A percentile compares a stretch with the other conserved stretches of the same genome.
Evolutionary conservation across 2,113 vertebrate genomes (phyloP).

Genomic region (Clarias magur): DNA sequence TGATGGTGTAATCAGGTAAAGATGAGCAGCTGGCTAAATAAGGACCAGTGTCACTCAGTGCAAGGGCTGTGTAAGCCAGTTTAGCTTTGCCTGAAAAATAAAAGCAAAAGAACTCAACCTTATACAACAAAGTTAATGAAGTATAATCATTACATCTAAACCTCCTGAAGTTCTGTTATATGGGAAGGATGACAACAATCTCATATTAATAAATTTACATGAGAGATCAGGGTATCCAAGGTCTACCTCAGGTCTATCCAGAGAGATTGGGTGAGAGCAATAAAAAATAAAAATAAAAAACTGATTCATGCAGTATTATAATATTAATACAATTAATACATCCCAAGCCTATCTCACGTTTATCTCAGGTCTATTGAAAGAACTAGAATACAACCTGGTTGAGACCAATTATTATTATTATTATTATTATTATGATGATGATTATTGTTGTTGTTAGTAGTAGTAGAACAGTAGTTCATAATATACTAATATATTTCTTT

Average conservation of each 20-base stretch:
- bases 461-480: too few species aligned
- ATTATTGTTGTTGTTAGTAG: too few species aligned
- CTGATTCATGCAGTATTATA: too few species aligned
- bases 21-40: slow-evolving; percentile 89
- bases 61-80: slow-evolving; percentile 82
- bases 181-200: background rate
- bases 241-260: too few species aligned
- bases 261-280: too few species aligned
- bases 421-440: too few species aligned
- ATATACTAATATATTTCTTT: background rate
- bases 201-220: background rate
- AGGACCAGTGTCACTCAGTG: slow-evolving; percentile 81
- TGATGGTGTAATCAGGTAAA: slow-evolving; percentile 84
- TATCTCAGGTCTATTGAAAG: background rate
- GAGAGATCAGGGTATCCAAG: too few species aligned
- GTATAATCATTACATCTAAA: background rate
- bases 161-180: background rate
- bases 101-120: background rate
- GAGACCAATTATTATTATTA: too few species aligned
- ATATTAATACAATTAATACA: too few species aligned
- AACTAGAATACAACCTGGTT: background rate
- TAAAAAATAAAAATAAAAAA: too few species aligned
- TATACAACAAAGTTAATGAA: background rate
- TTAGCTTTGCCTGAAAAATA: slow-evolving; percentile 72
- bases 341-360: background rate